Conservation (phyloP, 2,797 vertebrate species). For the Falco novaeseelandiae region DNA sequence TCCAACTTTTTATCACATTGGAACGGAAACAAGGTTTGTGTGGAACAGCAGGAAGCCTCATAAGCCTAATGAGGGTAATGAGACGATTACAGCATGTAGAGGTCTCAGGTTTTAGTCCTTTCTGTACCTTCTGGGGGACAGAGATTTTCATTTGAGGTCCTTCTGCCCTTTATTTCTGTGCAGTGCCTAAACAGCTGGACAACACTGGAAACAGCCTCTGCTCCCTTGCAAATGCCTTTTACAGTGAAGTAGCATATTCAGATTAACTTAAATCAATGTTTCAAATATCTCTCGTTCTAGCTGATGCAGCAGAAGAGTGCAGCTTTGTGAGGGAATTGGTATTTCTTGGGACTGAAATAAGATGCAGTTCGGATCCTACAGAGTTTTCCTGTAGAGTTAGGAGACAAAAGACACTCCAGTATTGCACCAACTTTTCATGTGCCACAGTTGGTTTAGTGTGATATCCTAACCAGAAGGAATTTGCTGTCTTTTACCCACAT, state of each 20-base stretch:
- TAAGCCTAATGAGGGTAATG: background rate
- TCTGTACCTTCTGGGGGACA: background rate
- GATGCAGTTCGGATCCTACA: background rate
- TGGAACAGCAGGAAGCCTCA: background rate
- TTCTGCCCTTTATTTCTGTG: background rate
- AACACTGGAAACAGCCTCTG: background rate
- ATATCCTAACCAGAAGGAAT: background rate
- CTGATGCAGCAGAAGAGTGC: background rate
- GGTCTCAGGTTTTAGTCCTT: background rate
- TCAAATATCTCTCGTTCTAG: background rate
- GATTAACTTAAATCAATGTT: background rate
- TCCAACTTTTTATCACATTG: background rate
- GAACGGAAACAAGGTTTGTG: background rate
- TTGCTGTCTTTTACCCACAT: background rate
- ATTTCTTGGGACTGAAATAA: background rate
- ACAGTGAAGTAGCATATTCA: background rate
- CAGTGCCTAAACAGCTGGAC: background rate
- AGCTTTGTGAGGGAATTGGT: background rate
- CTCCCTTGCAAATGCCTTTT: background rate
- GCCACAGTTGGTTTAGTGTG: background rate
- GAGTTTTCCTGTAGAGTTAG: background rate
- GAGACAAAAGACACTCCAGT: background rate
- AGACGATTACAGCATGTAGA: background rate
- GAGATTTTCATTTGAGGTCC: background rate
- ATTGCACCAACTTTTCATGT: background rate